phyloP scores from a whole-genome alignment of 2,113 vertebrate genomes.

The Tetraodon nigroviridis region DNA sequence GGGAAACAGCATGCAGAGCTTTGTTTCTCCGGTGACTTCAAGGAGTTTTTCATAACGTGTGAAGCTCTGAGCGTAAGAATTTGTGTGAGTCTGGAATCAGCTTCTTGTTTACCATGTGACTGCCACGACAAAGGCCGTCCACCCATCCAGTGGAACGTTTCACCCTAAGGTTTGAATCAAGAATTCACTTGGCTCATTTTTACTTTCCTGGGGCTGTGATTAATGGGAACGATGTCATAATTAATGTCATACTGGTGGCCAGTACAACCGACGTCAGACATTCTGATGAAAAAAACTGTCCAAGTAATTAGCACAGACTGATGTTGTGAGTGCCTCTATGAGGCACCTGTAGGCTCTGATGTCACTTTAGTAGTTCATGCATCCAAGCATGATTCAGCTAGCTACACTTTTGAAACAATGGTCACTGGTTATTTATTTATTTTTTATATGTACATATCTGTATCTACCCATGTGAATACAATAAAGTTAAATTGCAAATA shows the following conservation, averaged over 20 bases:
- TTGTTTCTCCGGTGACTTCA: constrained; percentile 23
- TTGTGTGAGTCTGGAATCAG: no score
- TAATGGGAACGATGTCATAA: constrained; percentile 22
- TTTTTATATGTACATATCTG: constrained; percentile 66
- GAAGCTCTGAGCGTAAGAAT: no score
- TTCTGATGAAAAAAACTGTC: constrained; percentile 45
- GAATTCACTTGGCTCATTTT: constrained; percentile 35
- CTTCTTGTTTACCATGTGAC: no score
- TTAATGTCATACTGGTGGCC: constrained; percentile 29
- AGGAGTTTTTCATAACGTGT: constrained; percentile 6
- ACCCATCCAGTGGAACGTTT: constrained; percentile 22
- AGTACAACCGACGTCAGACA: constrained; percentile 43
- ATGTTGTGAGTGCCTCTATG: constrained; percentile 71
- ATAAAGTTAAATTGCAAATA: constrained; percentile 58
- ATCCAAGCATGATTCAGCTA: constrained; percentile 72
- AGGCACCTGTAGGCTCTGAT: constrained; percentile 66
- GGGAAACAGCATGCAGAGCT: constrained; percentile 30
- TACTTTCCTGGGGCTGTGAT: constrained; percentile 34
- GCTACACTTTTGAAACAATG: constrained; percentile 55
- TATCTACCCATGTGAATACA: constrained; percentile 70
- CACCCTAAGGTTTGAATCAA: constrained; percentile 6
- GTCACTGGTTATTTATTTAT: constrained; percentile 32
- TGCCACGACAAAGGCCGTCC: not conserved
- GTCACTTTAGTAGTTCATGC: constrained; percentile 54
- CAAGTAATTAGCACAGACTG: constrained; percentile 42